Base-by-base conservation (phyloP, 2,797 vertebrate genomes). In the Parauchenoglanis punctatus region DNA sequence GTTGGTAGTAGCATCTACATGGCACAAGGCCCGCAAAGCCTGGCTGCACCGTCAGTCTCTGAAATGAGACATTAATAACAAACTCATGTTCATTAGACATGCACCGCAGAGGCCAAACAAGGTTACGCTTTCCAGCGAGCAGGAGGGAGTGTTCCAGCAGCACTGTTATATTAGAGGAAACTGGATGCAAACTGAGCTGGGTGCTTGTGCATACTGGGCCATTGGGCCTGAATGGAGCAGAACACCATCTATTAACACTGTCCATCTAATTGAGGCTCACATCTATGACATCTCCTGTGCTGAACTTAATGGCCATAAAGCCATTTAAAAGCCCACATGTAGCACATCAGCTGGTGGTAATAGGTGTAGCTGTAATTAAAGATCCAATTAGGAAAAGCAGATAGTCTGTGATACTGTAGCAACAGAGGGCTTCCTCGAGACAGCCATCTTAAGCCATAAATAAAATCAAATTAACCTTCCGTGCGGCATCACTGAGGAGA, bases 271-370 rank as follows among this genome's bases (percentile, higher is more conserved):
- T 75, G 17, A 25, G n/a, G 59, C 54, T 54, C 8, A 35, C 49
- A 44, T 68, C 78, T 85, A 70, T 15, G 70, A 85, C 78, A 76
- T 72, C 58, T 83, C 84, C 46, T 58, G 77, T 65, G 46, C 76
- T 73, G 44, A 82, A 85, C 87, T 40, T 81, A 88, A 85, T 23
- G 12, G 49, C 87, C 58, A 88, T 86, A 82, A 88, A 85, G 84
- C 65, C 46, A 61, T 87, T 84, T 49, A 70, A 80, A 86, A 40
- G 5, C 61, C 23, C 40, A 31, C 82, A 58, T 59, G 54, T 61
- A 75, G 25, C 65, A 56, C 49, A 10, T 65, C 7, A 23, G 46
- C 25, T 76, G 52, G 11, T 20, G 0, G 68, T 73, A 75, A 59
- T 46, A 77, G 31, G 46, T 68, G 59, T 67, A 84, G 77, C 46